Evolutionary conservation across 2,113 vertebrate genomes (phyloP).

Genomic region (Campylorhamphus procurvoides): DNA sequence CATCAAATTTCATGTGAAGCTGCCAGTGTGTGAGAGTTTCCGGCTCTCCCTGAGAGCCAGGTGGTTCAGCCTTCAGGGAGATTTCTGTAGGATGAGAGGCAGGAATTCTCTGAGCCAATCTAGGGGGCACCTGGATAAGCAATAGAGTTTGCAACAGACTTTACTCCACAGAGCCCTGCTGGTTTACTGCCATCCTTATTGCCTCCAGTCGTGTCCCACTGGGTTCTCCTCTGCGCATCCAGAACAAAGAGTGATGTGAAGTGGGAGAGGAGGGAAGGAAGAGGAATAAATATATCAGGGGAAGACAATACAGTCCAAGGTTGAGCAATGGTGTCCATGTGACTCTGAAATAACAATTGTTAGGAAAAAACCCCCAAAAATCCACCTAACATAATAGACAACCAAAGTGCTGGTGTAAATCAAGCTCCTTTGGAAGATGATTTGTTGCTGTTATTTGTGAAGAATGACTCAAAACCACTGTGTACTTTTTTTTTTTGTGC

Average conservation of each 20-base stretch:
- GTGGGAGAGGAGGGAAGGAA: not conserved
- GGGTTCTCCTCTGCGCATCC: not conserved
- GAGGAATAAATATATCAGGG: not conserved
- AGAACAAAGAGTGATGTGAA: slow-evolving; percentile 36
- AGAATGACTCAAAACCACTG: not conserved
- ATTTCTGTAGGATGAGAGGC: not conserved
- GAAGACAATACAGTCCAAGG: not conserved
- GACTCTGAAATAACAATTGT: not conserved
- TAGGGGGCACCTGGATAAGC: not conserved
- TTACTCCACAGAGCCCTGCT: not conserved
- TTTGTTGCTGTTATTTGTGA: not conserved
- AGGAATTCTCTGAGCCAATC: not conserved
- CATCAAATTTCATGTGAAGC: not conserved
- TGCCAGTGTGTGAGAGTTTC: not conserved
- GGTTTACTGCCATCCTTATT: slow-evolving; percentile 33
- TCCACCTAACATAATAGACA: not conserved
- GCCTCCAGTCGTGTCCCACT: slow-evolving; percentile 29
- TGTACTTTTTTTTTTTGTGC: not conserved
- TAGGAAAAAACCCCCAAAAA: not conserved
- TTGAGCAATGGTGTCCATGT: not conserved
- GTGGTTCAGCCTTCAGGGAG: not conserved
- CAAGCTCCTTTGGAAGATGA: not conserved
- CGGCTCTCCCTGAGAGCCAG: not conserved
- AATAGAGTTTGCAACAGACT: not conserved
- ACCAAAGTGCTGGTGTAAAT: not conserved